Evolutionary conservation across 2,797 vertebrate species (phyloP).

Genomic region (Lophura swinhoii): DNA sequence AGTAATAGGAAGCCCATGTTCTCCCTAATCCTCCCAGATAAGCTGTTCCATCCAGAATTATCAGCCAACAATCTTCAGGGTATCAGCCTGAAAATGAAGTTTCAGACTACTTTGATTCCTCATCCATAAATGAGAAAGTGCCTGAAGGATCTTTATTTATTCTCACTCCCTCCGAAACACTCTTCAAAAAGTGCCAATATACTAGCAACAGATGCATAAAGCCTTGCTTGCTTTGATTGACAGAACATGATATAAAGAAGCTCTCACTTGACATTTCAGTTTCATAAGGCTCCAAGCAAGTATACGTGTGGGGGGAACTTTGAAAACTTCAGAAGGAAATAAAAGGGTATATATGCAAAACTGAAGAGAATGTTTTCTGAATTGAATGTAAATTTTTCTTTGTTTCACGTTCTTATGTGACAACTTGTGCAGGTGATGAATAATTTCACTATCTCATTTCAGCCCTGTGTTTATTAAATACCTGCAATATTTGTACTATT

Average conservation of each 20-base stretch:
- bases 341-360: slow-evolving; percentile 87
- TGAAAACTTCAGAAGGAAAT: slow-evolving; percentile 86
- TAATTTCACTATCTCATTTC: slow-evolving; percentile 59
- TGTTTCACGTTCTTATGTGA: slow-evolving; percentile 58
- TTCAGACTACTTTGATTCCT: slow-evolving; percentile 89
- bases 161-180: slow-evolving; percentile 85
- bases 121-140: slow-evolving; percentile 89
- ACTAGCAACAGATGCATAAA: slow-evolving; percentile 91
- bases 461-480: slow-evolving; percentile 68
- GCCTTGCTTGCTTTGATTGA: slow-evolving; percentile 89
- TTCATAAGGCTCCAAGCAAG: slow-evolving; percentile 91
- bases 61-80: slow-evolving; percentile 91
- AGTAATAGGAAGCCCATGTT: slow-evolving; percentile 88
- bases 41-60: slow-evolving; percentile 89
- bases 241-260: slow-evolving; percentile 93
- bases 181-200: slow-evolving; percentile 96
- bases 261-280: slow-evolving; percentile 97
- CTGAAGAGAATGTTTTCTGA: slow-evolving; percentile 73
- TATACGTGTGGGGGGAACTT: not conserved
- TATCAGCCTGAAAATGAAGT: slow-evolving; percentile 98
- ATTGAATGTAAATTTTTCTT: slow-evolving; percentile 50
- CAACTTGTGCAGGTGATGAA: slow-evolving; percentile 53
- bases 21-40: slow-evolving; percentile 87
- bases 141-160: slow-evolving; percentile 90
- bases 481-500: slow-evolving; percentile 56